Percentiles rank a stretch among this genome's conserved stretches.
phyloP scores from a whole-genome alignment of 2,888 invertebrate genomes.

The Psylliodes chrysocephalus region DNA sequence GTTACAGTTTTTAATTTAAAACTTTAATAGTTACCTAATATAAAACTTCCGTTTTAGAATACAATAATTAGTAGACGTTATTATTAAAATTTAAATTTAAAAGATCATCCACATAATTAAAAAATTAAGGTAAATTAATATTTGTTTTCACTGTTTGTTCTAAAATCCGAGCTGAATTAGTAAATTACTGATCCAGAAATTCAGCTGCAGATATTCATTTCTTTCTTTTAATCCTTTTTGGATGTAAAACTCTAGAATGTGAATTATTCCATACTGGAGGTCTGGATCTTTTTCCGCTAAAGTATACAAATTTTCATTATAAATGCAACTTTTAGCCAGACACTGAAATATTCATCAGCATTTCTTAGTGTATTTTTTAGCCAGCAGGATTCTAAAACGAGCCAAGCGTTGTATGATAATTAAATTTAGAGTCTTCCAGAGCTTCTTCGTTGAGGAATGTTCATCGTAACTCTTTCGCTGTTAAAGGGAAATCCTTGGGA shows the following conservation, averaged over 20 bases:
- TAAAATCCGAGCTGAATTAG: too few relatives aligned
- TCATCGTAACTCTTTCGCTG: constrained; percentile 12
- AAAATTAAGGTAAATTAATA: too few relatives aligned
- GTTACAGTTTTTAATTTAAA: too few relatives aligned
- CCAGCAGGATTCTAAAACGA: not conserved
- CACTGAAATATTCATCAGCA: not conserved
- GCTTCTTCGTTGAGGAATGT: not conserved
- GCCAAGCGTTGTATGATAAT: constrained; percentile 8
- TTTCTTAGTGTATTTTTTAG: not conserved
- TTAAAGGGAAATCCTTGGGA: constrained; percentile 11
- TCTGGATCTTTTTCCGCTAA: not conserved
- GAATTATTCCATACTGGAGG: not conserved
- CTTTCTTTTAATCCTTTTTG: not conserved
- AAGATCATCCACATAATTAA: too few relatives aligned
- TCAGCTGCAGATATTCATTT: not conserved
- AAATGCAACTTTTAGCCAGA: constrained; percentile 1
- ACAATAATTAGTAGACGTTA: too few relatives aligned
- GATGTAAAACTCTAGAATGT: not conserved
- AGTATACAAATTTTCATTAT: constrained; percentile 1
- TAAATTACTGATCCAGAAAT: not conserved
- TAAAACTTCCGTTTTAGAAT: too few relatives aligned
- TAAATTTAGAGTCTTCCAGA: constrained; percentile 14
- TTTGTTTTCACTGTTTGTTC: too few relatives aligned
- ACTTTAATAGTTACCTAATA: too few relatives aligned
- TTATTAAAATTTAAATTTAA: too few relatives aligned